Base-by-base conservation (phyloP, 92 coral and sea anemone species). In the Epizoanthus rinbou region DNA sequence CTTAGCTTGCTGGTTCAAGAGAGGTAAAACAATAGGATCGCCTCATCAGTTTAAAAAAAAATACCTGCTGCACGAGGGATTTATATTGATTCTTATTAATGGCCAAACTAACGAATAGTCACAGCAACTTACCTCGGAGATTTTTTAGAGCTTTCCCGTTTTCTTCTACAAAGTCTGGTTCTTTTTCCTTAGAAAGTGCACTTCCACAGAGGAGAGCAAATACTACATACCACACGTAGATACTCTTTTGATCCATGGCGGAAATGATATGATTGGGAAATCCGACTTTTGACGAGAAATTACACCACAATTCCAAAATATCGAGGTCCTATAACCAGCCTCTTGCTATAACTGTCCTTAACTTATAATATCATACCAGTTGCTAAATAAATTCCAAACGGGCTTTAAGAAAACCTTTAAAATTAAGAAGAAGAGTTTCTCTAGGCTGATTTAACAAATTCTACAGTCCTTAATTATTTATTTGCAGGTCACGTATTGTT, bases 151-250 rank as follows among this genome's bases (percentile, higher is more conserved):
- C 92, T 89, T 85, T 89, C 3, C 92, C 92, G 60, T 67, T 85
- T 57, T 89, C 89, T 63, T 85, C 92, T 21, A 81, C 84, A 74
- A 89, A 89, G 45, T 89, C 92, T 54, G 89, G 65, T 73, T 89
- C 89, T 52, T 73, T 80, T 11, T 23, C 24, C 41, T 65, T 69
- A 14, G 75, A 54, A 43, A 69, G 22, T 21, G 63, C 23, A 5
- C n/a, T 59, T 33, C 69, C 57, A 33, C 64, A 76, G 14, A 76
- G 47, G 13, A 54, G 43, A 59, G 69, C 45, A 53, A 76, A 19
- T 39, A 60, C 70, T 76, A 76, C 11, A 35, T 69, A 76, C 23
- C 57, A 68, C 56, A 60, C 14, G 24, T 33, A 76, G 50, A 59
- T 21, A 76, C 13, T 18, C 47, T 37, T 76, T 76, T 45, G 43